Base-by-base conservation (phyloP, 2,797 vertebrate species). In the Pristis pectinata region DNA sequence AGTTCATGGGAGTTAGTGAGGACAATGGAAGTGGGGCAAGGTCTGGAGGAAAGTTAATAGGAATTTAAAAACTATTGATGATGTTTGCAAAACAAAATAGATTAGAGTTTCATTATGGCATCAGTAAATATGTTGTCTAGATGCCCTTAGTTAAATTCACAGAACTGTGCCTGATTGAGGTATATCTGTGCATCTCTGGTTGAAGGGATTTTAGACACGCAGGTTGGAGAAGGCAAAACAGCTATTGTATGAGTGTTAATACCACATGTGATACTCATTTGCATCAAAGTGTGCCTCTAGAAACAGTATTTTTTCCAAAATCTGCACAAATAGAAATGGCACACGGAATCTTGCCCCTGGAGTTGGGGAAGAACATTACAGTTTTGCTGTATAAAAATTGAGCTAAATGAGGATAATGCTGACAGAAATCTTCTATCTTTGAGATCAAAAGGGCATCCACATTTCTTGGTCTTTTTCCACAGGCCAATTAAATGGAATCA, bases 371-470 rank as follows among this genome's bases (percentile, higher is more conserved):
- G 2, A 41, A 22, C 87, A 67, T 89, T 34, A 61, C 30, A 22
- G n/a, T 61, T 64, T 30, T 2, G 49, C 59, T 89, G 56, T 37
- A 89, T 9, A 61, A 64, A 61, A 64, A 61, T 89, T 89, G 59
- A 89, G 30, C 59, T 56, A 89, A 89, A 89, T 89, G 53, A 89
- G 59, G 85, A 89, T 89, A 61, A 7, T 64, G 85, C 85, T 89
- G 56, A 61, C 34, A 64, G 85, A 67, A 91, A 67, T 67, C 34
- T 89, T 89, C 56, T 37, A 41, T 64, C 83, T 64, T 59, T 24
- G n/a, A 91, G 59, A 91, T 91, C 59, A 91, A 91, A 89, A 91
- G 87, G n/a, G 34, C 17, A 91, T 64, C 19, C 87, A 91, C 61
- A 61, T 91, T 91, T 22, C 87, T 91, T n/a, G 30, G 59, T 91